A percentile compares a stretch with the other conserved stretches of the same genome.
Conservation (phyloP, 1,140 invertebrate species). For the Temnothorax nylanderi region DNA sequence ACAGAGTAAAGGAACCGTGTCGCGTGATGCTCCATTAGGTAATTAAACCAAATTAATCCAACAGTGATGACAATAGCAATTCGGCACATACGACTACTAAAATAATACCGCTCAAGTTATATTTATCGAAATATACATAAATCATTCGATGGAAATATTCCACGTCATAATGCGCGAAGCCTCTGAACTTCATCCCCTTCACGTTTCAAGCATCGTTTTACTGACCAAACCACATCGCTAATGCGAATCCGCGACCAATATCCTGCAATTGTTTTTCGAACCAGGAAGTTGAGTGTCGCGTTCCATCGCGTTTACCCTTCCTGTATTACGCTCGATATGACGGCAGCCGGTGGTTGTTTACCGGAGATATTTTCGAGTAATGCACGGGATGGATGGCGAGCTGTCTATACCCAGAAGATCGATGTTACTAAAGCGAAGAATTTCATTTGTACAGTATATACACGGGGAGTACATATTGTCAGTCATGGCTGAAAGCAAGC, state of each 20-base stretch:
- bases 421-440: slow-evolving; percentile 40
- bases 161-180: neutral
- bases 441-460: slow-evolving; percentile 27
- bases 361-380: slow-evolving; percentile 50
- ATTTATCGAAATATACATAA: slow-evolving; percentile 7
- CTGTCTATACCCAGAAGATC: slow-evolving; percentile 44
- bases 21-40: neutral
- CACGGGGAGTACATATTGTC: slow-evolving; percentile 21
- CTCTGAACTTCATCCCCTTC: neutral
- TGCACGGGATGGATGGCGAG: slow-evolving; percentile 28
- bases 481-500: neutral
- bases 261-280: slow-evolving; percentile 31
- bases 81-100: neutral
- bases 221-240: slow-evolving; percentile 27
- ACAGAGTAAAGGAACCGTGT: neutral
- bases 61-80: neutral
- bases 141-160: slow-evolving; percentile 13
- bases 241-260: slow-evolving; percentile 17
- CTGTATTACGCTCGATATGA: slow-evolving; percentile 49
- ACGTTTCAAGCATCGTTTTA: slow-evolving; percentile 36
- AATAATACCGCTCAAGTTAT: neutral
- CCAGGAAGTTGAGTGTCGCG: slow-evolving; percentile 50
- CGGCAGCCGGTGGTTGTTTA: slow-evolving; percentile 41
- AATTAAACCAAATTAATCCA: slow-evolving; percentile 19
- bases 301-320: slow-evolving; percentile 57